Base-by-base conservation (phyloP, 2,888 invertebrate species). In the Tetranychus piercei region DNA sequence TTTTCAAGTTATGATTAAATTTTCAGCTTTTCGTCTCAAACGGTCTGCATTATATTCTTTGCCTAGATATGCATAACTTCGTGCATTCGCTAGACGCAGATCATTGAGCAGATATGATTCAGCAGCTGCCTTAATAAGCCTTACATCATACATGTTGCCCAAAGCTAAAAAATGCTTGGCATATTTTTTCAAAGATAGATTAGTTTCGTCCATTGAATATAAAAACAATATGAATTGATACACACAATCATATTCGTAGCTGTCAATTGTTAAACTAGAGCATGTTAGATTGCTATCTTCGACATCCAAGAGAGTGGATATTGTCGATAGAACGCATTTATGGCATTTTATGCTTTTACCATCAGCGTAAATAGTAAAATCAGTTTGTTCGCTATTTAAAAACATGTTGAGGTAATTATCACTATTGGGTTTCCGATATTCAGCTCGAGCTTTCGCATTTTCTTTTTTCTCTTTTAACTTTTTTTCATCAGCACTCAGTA, bases 41-140 rank as follows among this genome's bases (percentile, higher is more conserved):
- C 55, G 55, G 15, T 15, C 11, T 15, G 55, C 55, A 15, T 55
- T 55, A 55, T 55, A 55, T 55, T 55, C 11, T 2, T 15, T 9
- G 2, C 55, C 55, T 15, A 55, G 55, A 2, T 15, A 55, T 7
- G 55, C 55, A 15, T 55, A 55, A 55, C 55, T 6, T 15, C 55
- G 3, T 15, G 55, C 55, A 55, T 55, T 55, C 15, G 55, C 55
- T 15, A 15, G 15, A 15, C 77, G 78, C 79, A 22, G n/a, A 9
- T 9, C 15, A 9, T 9, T 15, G 9, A 55, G 55, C 3, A 55
- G 55, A 15, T 55, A 15, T 15, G 55, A 55, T 55, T 55, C 55
- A 9, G 55, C 55, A 15, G 55, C 55, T 15, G 55, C 55, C 15
- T 55, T 55, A 15, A 55, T 15, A 55, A 55, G 55, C 15, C 6